A percentile compares a stretch with the other conserved stretches of the same genome.
Conservation (phyloP, 2,888 invertebrate genomes). For the Bruchidius siliquastri region DNA sequence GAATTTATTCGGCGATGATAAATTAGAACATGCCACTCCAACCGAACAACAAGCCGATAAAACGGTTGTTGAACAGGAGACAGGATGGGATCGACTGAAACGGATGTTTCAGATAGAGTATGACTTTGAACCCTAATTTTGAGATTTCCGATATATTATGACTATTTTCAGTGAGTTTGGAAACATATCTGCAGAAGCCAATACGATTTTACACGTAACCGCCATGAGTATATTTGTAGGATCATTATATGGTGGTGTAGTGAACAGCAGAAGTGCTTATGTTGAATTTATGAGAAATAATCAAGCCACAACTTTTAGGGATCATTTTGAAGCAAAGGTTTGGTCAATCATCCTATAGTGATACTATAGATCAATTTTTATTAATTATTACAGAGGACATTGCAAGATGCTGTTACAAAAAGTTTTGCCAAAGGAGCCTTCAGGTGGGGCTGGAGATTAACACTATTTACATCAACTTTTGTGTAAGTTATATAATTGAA, state of each 20-base stretch:
- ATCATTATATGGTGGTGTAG: slow-evolving; percentile 61
- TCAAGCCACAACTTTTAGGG: slow-evolving; percentile 65
- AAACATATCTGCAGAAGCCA: slow-evolving; percentile 57
- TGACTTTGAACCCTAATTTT: slow-evolving; percentile 26
- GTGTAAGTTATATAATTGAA: slow-evolving; percentile 51
- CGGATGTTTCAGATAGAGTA: slow-evolving; percentile 50
- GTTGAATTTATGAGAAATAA: slow-evolving; percentile 67
- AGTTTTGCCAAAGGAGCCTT: slow-evolving; percentile 70
- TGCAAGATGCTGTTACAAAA: slow-evolving; percentile 66
- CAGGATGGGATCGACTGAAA: slow-evolving; percentile 52
- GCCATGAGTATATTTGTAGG: slow-evolving; percentile 60
- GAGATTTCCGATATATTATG: slow-evolving; percentile 1
- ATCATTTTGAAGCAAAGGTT: slow-evolving; percentile 67
- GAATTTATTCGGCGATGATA: slow-evolving; percentile 18
- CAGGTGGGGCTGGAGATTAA: slow-evolving; percentile 65
- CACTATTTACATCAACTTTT: slow-evolving; percentile 63
- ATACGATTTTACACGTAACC: slow-evolving; percentile 57
- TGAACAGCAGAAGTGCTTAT: slow-evolving; percentile 57
- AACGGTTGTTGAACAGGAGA: slow-evolving; percentile 28
- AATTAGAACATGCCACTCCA: slow-evolving; percentile 20
- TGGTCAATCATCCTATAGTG: background rate
- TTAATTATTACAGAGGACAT: slow-evolving; percentile 51
- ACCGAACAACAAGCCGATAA: slow-evolving; percentile 25
- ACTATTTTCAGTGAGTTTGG: slow-evolving; percentile 60
- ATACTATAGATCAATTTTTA: background rate